phyloP scores from a whole-genome alignment of 2,888 invertebrate genomes.

The Bellardia pandia region DNA sequence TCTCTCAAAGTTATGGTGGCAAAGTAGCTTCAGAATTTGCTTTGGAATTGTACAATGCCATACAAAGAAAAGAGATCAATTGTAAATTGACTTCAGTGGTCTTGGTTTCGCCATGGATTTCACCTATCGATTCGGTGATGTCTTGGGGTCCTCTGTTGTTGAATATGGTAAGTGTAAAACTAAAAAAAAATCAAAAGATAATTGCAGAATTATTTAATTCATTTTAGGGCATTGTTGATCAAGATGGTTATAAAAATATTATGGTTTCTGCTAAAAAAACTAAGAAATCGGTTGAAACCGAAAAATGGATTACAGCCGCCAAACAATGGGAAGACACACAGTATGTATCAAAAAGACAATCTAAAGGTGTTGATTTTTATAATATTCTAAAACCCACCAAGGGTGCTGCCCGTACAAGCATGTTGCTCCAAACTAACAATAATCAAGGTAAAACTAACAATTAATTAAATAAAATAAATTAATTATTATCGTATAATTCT shows the following conservation, averaged over 20 bases:
- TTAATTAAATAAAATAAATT: background rate
- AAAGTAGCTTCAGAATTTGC: conserved; percentile 96
- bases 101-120: conserved; percentile 95
- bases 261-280: conserved; percentile 86
- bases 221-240: conserved; percentile 88
- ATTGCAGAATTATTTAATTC: background rate
- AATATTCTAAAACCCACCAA: conserved; percentile 79
- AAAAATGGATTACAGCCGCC: conserved; percentile 87
- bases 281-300: conserved; percentile 86
- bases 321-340: conserved; percentile 88
- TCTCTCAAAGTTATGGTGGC: conserved; percentile 96
- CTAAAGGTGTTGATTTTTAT: conserved; percentile 86
- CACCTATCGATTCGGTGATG: conserved; percentile 92
- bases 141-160: conserved; percentile 93
- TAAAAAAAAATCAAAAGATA: background rate
- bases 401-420: conserved; percentile 74
- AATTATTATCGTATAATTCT: no score
- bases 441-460: conserved; percentile 39
- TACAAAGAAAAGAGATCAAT: conserved; percentile 86
- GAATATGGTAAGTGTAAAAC: conserved; percentile 85
- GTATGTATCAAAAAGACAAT: conserved; percentile 86
- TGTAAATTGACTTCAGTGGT: conserved; percentile 91
- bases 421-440: conserved; percentile 54
- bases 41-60: conserved; percentile 86
- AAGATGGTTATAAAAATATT: conserved; percentile 87